A percentile compares a stretch with the other conserved stretches of the same genome.
phyloP scores from a whole-genome alignment of 2,113 vertebrate genomes.

The Procapra przewalskii region DNA sequence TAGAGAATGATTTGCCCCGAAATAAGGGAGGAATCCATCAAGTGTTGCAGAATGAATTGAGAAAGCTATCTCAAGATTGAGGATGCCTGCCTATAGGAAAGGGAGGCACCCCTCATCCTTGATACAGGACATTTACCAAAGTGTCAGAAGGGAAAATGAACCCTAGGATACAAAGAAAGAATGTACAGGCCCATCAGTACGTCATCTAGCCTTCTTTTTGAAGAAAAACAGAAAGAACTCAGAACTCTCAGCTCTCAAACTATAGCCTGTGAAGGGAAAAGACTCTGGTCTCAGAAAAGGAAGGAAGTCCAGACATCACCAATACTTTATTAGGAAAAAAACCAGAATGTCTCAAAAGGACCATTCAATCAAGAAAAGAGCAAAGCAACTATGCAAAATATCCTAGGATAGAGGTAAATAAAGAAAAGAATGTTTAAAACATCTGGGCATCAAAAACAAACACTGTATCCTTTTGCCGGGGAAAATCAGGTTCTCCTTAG shows the following conservation, averaged over 20 bases:
- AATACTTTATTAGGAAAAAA: slow-evolving; percentile 16
- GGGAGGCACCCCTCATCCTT: not conserved
- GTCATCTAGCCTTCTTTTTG: not conserved
- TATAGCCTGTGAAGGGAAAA: not conserved
- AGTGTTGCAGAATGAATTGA: not conserved
- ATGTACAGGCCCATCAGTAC: not conserved
- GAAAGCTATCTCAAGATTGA: not conserved
- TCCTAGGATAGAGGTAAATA: not conserved
- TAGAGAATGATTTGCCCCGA: not conserved
- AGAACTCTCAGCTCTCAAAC: not conserved
- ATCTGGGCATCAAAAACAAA: slow-evolving; percentile 11
- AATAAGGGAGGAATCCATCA: not conserved
- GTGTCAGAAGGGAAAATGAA: not conserved
- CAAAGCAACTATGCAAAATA: slow-evolving; percentile 7
- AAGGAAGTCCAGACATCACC: not conserved
- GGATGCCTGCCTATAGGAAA: not conserved
- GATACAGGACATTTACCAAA: not conserved
- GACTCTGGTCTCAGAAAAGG: not conserved
- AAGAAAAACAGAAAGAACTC: slow-evolving; percentile 5
- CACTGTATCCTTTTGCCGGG: not conserved
- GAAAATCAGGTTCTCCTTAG: slow-evolving; percentile 18
- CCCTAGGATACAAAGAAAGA: not conserved
- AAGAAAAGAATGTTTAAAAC: slow-evolving; percentile 3
- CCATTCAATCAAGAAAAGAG: not conserved
- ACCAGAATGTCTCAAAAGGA: not conserved